Conservation (phyloP, 1,140 invertebrate species). For the Nephila pilipes region DNA sequence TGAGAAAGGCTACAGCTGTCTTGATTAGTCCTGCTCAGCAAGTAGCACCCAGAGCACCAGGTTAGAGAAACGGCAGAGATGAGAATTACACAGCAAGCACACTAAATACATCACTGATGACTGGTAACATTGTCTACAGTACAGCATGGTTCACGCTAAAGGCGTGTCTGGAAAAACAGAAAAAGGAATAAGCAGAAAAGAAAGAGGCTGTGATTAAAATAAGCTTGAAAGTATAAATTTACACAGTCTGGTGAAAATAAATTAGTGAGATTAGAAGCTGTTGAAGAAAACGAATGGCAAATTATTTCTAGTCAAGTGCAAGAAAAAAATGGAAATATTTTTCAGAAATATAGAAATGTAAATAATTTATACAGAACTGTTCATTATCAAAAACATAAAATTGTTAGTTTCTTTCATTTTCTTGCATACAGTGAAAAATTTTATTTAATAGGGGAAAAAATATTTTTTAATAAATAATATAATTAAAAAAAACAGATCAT, state of each 20-base stretch:
- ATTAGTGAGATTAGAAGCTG: conserved; percentile 9
- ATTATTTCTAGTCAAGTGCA: conserved; percentile 19
- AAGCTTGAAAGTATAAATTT: conserved; percentile 2
- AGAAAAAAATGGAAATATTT: background rate
- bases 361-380: background rate
- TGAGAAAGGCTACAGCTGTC: conserved; percentile 74
- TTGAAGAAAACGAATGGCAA: background rate
- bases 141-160: conserved; percentile 69
- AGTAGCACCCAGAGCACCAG: conserved; percentile 74
- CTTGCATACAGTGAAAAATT: no score
- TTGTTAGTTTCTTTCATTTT: no score
- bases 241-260: background rate
- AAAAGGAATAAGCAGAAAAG: conserved; percentile 69
- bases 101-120: conserved; percentile 72
- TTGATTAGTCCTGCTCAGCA: conserved; percentile 74
- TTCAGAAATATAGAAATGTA: background rate
- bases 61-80: conserved; percentile 73
- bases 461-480: no score
- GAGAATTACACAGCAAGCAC: conserved; percentile 74
- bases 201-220: conserved; percentile 30
- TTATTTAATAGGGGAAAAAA: no score
- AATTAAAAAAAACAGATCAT: no score
- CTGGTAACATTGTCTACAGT: conserved; percentile 70
- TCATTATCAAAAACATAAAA: no score
- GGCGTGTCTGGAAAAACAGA: conserved; percentile 74